A percentile compares a stretch with the other conserved stretches of the same genome.
Conservation (phyloP, 2,888 invertebrate species). For the Hymenopus coronatus region DNA sequence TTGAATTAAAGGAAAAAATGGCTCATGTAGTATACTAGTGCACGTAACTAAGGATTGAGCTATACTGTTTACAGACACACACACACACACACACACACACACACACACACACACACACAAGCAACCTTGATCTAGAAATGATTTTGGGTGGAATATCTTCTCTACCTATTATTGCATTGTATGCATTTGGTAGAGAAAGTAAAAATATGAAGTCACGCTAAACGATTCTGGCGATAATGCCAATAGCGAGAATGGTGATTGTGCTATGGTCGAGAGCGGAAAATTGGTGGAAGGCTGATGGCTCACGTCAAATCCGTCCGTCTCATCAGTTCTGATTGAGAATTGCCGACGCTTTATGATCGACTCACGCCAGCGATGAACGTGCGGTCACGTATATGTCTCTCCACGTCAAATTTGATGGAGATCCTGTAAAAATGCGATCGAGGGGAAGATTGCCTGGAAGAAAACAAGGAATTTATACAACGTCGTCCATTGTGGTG, state of each 20-base stretch:
- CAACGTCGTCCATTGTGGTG: not conserved
- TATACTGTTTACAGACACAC: too few species aligned
- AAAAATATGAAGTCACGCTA: not conserved
- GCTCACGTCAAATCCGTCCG: not conserved
- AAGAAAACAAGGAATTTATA: not conserved
- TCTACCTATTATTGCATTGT: too few species aligned
- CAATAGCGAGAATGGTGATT: not conserved
- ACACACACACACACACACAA: too few species aligned
- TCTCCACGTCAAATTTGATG: not conserved
- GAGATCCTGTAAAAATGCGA: not conserved
- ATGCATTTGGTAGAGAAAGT: too few species aligned
- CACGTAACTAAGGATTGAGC: too few species aligned
- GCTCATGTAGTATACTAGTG: too few species aligned
- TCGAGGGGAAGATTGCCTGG: not conserved
- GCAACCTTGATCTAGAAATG: too few species aligned
- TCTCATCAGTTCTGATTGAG: not conserved
- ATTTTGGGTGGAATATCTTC: too few species aligned
- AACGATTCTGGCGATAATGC: not conserved
- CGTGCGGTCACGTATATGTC: not conserved
- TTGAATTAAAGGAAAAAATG: too few species aligned
- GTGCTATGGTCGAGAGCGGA: not conserved
- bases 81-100: too few species aligned
- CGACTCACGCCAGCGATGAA: not conserved
- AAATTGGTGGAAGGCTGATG: not conserved
- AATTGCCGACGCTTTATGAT: not conserved